These are phyloP conservation scores for Scaptodrosophila latifasciaeformis DNA, from an alignment of 2,888 invertebrate species.

Conservation along the genomic window DNA sequence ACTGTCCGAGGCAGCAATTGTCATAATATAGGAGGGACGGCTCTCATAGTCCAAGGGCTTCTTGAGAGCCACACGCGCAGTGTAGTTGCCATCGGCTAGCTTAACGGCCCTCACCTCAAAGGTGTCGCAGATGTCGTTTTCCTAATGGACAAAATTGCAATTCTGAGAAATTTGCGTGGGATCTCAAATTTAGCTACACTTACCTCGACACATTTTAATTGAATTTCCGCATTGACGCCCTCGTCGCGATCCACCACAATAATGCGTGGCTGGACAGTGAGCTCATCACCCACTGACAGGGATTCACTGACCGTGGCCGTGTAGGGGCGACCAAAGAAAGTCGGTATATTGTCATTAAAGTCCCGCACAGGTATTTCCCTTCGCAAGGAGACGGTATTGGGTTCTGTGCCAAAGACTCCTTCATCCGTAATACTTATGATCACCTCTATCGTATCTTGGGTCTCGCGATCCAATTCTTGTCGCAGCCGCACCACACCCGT, in stretches of 20 bases:
- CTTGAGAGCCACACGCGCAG: constrained; percentile 81
- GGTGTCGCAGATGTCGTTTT: constrained; percentile 82
- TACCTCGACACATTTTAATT: constrained; percentile 79
- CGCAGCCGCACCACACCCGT: constrained; percentile 85
- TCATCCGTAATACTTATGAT: constrained; percentile 89
- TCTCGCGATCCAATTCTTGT: constrained; percentile 83
- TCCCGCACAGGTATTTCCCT: constrained; percentile 86
- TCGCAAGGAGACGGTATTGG: constrained; percentile 86
- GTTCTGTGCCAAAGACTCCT: constrained; percentile 81
- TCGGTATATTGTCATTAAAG: constrained; percentile 87
- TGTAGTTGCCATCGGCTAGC: constrained; percentile 82
- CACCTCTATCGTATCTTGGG: constrained; percentile 82
- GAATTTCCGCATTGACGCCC: constrained; percentile 83
- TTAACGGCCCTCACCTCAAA: constrained; percentile 81
- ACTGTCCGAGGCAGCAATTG: constrained; percentile 81
- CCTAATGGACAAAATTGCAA: constrained; percentile 51
- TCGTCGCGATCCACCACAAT: constrained; percentile 84
- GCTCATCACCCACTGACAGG: constrained; percentile 79
- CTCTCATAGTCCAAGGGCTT: constrained; percentile 85
- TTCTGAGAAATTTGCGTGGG: not conserved
- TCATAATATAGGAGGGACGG: constrained; percentile 83
- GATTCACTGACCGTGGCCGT: constrained; percentile 83
- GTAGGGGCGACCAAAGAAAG: constrained; percentile 84
- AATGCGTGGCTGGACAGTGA: constrained; percentile 79
- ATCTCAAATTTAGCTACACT: too few relatives aligned